Percentiles rank a stretch among this genome's conserved stretches.
Evolutionary conservation across 1,140 invertebrate species (phyloP).

Genomic region (Drosophila willistoni): DNA sequence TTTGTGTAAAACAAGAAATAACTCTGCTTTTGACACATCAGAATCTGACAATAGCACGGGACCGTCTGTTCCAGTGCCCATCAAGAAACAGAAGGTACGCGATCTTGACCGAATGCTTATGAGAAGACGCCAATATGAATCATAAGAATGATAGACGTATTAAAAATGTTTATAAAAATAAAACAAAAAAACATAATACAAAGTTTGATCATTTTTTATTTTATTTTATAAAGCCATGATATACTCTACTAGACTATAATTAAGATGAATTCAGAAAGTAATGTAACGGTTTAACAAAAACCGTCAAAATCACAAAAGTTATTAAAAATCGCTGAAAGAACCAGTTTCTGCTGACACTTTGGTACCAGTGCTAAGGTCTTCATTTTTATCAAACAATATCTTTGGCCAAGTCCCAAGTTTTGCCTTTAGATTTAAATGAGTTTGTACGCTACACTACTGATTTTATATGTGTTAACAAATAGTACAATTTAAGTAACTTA

Average conservation of each 20-base stretch:
- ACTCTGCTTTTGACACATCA: conserved; percentile 12
- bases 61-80: conserved; percentile 9
- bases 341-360: not conserved
- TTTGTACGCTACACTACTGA: conserved; percentile 67
- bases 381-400: not conserved
- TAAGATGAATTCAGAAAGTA: no score
- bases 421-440: conserved; percentile 23
- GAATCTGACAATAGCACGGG: conserved; percentile 34
- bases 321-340: not conserved
- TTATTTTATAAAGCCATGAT: no score
- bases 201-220: no score
- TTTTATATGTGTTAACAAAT: conserved; percentile 32
- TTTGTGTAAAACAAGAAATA: conserved; percentile 18
- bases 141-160: not conserved
- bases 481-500: conserved; percentile 58
- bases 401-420: conserved; percentile 23
- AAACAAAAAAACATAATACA: not conserved
- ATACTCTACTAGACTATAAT: no score
- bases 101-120: conserved; percentile 60
- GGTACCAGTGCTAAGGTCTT: not conserved
- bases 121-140: conserved; percentile 49
- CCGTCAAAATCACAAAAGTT: no score
- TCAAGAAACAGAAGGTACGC: conserved; percentile 57
- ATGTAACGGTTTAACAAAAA: no score
- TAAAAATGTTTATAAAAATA: not conserved